Conservation (phyloP, 2,888 invertebrate species). For the Syrista parreyssii region DNA sequence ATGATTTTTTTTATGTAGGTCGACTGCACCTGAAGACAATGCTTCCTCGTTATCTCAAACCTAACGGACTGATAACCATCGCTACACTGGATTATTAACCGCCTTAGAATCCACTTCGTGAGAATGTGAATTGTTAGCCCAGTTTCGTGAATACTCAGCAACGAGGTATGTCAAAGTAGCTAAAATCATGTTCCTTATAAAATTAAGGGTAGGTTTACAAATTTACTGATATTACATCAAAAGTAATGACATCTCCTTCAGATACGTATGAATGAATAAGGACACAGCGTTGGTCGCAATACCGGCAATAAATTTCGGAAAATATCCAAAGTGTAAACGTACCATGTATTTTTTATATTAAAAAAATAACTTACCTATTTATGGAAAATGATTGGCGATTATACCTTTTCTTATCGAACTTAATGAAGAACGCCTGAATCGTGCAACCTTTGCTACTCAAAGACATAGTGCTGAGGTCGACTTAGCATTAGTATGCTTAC, state of each 20-base stretch:
- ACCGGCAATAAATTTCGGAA: too few species aligned
- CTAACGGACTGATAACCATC: slow-evolving; percentile 27
- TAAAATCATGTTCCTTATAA: background rate
- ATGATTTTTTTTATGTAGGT: slow-evolving; percentile 37
- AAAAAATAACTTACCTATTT: background rate
- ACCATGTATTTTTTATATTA: background rate
- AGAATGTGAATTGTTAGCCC: slow-evolving; percentile 8
- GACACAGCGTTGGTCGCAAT: too few species aligned
- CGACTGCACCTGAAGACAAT: slow-evolving; percentile 28
- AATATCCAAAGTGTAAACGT: too few species aligned
- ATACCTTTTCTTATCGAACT: background rate
- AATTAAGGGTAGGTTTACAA: too few species aligned
- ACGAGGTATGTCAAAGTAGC: background rate
- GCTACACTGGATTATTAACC: slow-evolving; percentile 26
- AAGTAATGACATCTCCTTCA: too few species aligned
- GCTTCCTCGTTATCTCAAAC: slow-evolving; percentile 23
- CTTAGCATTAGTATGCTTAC: background rate
- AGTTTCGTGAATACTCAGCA: background rate
- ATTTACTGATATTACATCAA: too few species aligned
- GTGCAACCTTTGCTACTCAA: background rate
- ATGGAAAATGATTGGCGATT: background rate
- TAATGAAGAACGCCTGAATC: background rate
- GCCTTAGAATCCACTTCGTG: background rate
- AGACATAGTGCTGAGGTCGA: background rate
- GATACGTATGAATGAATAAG: too few species aligned